These are phyloP conservation scores for Sitobion miscanthi DNA, from an alignment of 1,140 invertebrate species.

Conservation along the genomic window DNA sequence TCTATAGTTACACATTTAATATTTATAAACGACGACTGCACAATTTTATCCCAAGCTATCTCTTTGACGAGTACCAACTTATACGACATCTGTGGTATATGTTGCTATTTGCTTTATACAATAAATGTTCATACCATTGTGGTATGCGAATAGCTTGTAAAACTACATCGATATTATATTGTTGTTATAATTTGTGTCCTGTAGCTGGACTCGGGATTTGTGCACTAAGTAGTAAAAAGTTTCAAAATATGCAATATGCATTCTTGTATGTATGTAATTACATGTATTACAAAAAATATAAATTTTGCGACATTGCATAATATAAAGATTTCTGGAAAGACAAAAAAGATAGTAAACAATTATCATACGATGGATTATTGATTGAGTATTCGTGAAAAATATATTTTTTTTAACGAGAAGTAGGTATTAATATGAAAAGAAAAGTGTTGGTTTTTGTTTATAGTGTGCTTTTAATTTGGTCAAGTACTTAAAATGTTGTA, in stretches of 20 bases:
- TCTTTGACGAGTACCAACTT: neutral
- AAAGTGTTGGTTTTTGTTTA: no score
- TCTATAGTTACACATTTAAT: neutral
- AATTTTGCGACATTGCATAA: no score
- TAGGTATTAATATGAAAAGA: no score
- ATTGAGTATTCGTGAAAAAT: no score
- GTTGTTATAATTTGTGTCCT: neutral
- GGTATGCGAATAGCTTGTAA: neutral
- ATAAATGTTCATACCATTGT: neutral
- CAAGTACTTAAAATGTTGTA: no score
- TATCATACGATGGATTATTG: no score
- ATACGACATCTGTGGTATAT: neutral
- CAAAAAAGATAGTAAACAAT: no score
- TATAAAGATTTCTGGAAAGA: no score
- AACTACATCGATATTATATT: neutral
- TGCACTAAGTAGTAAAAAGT: neutral
- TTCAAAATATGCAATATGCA: neutral
- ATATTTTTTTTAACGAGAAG: no score
- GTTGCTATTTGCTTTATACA: neutral
- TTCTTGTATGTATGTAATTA: no score
- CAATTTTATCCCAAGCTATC: neutral
- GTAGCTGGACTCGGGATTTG: neutral
- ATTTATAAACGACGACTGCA: neutral
- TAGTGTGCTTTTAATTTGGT: no score
- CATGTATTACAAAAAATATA: no score